Base-by-base conservation (phyloP, 2,888 invertebrate species). In the Acrobasis repandana region DNA sequence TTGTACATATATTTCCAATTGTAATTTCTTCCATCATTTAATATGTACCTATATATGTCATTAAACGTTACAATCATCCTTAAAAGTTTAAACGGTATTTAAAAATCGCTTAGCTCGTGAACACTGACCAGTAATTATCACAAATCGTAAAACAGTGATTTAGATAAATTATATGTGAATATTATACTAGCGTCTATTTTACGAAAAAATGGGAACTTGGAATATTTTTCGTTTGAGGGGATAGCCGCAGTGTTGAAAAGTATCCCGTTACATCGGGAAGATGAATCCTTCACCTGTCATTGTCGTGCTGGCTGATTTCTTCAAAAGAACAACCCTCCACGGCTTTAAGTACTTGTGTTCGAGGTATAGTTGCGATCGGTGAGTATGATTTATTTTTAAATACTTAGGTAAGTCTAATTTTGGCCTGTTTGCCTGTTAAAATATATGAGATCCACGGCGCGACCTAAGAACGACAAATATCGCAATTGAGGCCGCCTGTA, bases 271-370 rank as follows among this genome's bases (percentile, higher is more conserved):
- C 18, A 38, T 11, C 15, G 18, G 38, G 36, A 52, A 54, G 16
- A 54, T 54, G 54, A 38, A 43, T 38, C 10, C 16, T 11, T 38
- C 38, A 5, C 54, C 54, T 1, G 1, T 38, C 2, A 47, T 47
- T 15, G 16, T 67, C 16, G 74, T 74, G 0, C 64, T 84, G 10
- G 72, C 67, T 34, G 74, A 82, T 1, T 90, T 84, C 61, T 80
- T 82, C 46, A 73, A 73, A 56, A 80, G 80, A 0, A 91, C 90
- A 0, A 90, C 90, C 0, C 66, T 92, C 10, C 91, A 92, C 57
- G 90, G 91, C 8, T 90, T 91, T 63, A 92, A 91, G 67, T 91
- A 91, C 74, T 68, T 91, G 33, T 68, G 61, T 14, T 80, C 84
- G 14, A 72, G 60, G 43, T 76, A 78, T 69, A 76, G 66, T 54